These are phyloP conservation scores for Notodonta ziczac DNA, from an alignment of 2,888 invertebrate species.

Conservation along the genomic window DNA sequence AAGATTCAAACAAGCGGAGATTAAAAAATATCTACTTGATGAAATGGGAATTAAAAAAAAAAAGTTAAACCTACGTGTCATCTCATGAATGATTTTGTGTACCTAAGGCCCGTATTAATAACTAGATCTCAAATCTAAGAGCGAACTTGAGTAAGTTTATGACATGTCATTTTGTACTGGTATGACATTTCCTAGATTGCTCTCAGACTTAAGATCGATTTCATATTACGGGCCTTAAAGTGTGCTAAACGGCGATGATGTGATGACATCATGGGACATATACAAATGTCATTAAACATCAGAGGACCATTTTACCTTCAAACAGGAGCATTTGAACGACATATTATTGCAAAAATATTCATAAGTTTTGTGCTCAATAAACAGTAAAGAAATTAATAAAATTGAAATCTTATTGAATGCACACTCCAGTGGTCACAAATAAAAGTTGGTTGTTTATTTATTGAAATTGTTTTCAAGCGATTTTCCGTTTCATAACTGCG, in stretches of 20 bases:
- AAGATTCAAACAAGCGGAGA: too few species aligned
- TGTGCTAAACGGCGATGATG: background rate
- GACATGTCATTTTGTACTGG: too few species aligned
- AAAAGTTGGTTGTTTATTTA: conserved; percentile 15
- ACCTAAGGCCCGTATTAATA: too few species aligned
- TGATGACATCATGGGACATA: background rate
- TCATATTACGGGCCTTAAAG: too few species aligned
- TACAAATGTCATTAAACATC: background rate
- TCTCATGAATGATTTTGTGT: too few species aligned
- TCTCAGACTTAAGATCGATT: too few species aligned
- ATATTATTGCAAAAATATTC: background rate
- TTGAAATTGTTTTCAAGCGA: conserved; percentile 20
- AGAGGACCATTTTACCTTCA: background rate
- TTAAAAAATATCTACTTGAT: too few species aligned
- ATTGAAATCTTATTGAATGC: conserved; percentile 12
- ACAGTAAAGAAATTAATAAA: background rate
- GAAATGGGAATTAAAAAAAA: too few species aligned
- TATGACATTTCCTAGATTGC: too few species aligned
- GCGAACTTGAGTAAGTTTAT: too few species aligned
- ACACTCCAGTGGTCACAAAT: background rate
- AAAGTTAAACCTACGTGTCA: too few species aligned
- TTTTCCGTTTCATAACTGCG: conserved; percentile 29
- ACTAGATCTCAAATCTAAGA: too few species aligned
- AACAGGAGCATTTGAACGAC: background rate
- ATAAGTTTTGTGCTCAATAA: background rate